Percentiles rank a stretch among this genome's conserved stretches.
Evolutionary conservation across 2,113 vertebrate genomes (phyloP).

Genomic region (Sander lucioperca): DNA sequence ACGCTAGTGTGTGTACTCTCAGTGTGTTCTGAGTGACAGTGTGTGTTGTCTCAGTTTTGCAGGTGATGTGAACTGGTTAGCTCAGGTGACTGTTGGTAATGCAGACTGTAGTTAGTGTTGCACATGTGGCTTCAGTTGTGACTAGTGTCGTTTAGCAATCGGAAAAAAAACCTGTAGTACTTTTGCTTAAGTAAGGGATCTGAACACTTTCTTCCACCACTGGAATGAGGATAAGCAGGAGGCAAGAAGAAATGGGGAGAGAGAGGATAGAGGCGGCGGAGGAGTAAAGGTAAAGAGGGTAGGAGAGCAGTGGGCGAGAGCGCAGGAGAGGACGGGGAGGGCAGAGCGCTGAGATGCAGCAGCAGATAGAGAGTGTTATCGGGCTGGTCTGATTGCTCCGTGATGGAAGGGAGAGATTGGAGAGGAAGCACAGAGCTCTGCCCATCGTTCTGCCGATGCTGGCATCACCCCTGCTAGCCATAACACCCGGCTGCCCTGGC

Average conservation of each 20-base stretch:
- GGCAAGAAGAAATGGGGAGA: neutral
- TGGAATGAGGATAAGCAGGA: too few relatives aligned
- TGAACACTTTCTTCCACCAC: too few relatives aligned
- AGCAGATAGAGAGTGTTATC: slow-evolving; percentile 80
- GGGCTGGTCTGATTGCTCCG: slow-evolving; percentile 62
- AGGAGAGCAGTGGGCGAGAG: neutral
- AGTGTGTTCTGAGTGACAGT: too few relatives aligned
- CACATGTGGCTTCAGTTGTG: too few relatives aligned
- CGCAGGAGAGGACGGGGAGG: slow-evolving; percentile 24
- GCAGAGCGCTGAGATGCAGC: slow-evolving; percentile 70
- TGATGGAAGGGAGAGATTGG: slow-evolving; percentile 69
- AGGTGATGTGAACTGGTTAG: too few relatives aligned
- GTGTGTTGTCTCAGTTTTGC: too few relatives aligned
- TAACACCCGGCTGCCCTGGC: slow-evolving; percentile 81
- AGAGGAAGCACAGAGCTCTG: slow-evolving; percentile 69
- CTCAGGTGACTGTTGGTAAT: too few relatives aligned
- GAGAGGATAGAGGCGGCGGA: neutral
- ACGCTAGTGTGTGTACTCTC: too few relatives aligned
- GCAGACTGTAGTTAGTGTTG: too few relatives aligned
- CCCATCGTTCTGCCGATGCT: slow-evolving; percentile 69
- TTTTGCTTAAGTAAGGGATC: too few relatives aligned
- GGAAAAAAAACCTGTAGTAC: too few relatives aligned
- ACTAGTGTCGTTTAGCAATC: too few relatives aligned
- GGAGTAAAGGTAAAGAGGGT: neutral
- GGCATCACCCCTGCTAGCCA: slow-evolving; percentile 72